Evolutionary conservation across 1,140 invertebrate genomes (phyloP).

Genomic region (Caenorhabditis remanei): DNA sequence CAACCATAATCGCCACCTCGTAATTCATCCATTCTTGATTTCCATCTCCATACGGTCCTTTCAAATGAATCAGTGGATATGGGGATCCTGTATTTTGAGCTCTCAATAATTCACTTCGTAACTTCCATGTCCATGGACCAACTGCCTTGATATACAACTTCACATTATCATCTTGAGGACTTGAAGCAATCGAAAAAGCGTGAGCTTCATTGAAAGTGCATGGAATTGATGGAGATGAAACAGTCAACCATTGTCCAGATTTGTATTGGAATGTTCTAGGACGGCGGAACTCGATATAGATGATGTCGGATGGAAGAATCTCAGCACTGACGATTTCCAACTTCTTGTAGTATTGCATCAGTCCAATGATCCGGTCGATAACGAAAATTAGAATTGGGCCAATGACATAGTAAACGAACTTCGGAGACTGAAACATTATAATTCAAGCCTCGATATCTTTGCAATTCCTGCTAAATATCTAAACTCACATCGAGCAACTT

Average conservation of each 20-base stretch:
- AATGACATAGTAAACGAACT: conserved; percentile 95
- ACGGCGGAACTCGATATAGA: conserved; percentile 82
- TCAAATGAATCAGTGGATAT: conserved; percentile 89
- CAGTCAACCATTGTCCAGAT: conserved; percentile 87
- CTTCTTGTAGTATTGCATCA: conserved; percentile 83
- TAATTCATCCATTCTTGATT: conserved; percentile 84
- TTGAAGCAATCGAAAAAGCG: conserved; percentile 96
- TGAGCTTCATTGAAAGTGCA: conserved; percentile 89
- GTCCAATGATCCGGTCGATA: conserved; percentile 77
- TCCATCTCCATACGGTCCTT: conserved; percentile 97
- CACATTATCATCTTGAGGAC: conserved; percentile 95
- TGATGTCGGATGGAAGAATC: conserved; percentile 88
- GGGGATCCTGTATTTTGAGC: conserved; percentile 89
- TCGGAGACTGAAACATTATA: conserved; percentile 81
- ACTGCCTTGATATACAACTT: conserved; percentile 95
- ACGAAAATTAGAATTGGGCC: conserved; percentile 85
- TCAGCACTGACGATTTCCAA: conserved; percentile 95
- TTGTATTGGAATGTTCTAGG: conserved; percentile 96
- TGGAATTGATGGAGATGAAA: conserved; percentile 91
- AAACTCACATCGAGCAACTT: conserved; percentile 86
- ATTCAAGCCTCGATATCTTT: neutral
- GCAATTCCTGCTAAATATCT: neutral
- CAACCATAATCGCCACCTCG: conserved; percentile 92
- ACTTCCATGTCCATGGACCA: conserved; percentile 98
- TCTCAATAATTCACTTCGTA: conserved; percentile 95